Evolutionary conservation across 2,888 invertebrate genomes (phyloP).

Genomic region (Autographa gamma): DNA sequence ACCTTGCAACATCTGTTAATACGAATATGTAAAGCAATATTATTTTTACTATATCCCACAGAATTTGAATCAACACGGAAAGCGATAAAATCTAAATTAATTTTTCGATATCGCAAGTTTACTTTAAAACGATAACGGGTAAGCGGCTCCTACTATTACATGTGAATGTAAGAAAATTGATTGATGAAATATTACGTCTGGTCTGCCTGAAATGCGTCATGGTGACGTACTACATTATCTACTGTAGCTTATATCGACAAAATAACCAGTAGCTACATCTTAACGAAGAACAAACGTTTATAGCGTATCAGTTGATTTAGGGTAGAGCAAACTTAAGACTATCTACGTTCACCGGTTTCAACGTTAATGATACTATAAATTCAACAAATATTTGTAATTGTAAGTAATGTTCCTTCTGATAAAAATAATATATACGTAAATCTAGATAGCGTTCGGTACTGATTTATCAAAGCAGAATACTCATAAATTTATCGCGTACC

Average conservation of each 20-base stretch:
- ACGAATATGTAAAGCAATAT: constrained; percentile 7
- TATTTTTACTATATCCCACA: constrained; percentile 13
- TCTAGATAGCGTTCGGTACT: constrained; percentile 74
- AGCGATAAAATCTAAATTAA: constrained; percentile 48
- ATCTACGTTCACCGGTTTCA: constrained; percentile 35
- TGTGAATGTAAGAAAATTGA: constrained; percentile 33
- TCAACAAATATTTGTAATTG: constrained; percentile 60
- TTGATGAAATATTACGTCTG: constrained; percentile 29
- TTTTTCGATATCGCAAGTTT: constrained; percentile 44
- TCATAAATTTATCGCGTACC: constrained; percentile 80
- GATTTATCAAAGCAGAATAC: constrained; percentile 78
- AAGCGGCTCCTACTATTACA: constrained; percentile 21
- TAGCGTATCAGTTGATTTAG: constrained; percentile 26
- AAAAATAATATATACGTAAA: constrained; percentile 69
- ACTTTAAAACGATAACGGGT: constrained; percentile 41
- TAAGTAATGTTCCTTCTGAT: constrained; percentile 60
- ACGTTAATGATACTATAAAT: constrained; percentile 57
- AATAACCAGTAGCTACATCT: constrained; percentile 14
- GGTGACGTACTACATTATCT: constrained; percentile 16
- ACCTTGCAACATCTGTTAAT: constrained; percentile 3
- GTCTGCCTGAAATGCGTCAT: constrained; percentile 18
- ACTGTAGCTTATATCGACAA: constrained; percentile 24
- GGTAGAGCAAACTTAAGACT: constrained; percentile 33
- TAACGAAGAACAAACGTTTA: constrained; percentile 20
- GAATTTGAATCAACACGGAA: constrained; percentile 24